phyloP scores from a whole-genome alignment of 2,113 vertebrate species.

The Oreochromis aureus region DNA sequence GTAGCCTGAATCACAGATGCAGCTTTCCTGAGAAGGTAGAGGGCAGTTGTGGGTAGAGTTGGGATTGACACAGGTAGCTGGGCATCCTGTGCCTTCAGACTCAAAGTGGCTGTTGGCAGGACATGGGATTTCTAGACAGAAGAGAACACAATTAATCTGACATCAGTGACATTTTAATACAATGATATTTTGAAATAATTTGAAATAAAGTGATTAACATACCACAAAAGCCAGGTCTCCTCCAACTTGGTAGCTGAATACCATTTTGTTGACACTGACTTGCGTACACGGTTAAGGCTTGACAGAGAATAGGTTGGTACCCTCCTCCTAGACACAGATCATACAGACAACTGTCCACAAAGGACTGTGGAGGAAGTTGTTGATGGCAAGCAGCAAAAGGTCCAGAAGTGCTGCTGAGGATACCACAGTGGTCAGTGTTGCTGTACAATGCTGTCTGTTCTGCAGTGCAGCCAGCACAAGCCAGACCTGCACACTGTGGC shows the following conservation, averaged over 20 bases:
- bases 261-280: slow-evolving; percentile 50
- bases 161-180: no score
- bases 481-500: slow-evolving; percentile 14
- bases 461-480: slow-evolving; percentile 16
- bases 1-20: slow-evolving; percentile 53
- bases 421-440: slow-evolving; percentile 28
- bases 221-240: slow-evolving; percentile 57
- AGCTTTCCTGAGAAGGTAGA: slow-evolving; percentile 45
- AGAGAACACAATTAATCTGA: no score
- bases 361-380: background rate
- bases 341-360: slow-evolving; percentile 48
- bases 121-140: slow-evolving; percentile 48
- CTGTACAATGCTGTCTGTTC: slow-evolving; percentile 15
- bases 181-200: no score
- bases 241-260: slow-evolving; percentile 47
- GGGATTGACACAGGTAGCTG: slow-evolving; percentile 51
- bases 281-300: slow-evolving; percentile 46
- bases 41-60: slow-evolving; percentile 45
- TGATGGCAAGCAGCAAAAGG: slow-evolving; percentile 52
- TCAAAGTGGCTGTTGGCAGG: slow-evolving; percentile 66
- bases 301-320: slow-evolving; percentile 54
- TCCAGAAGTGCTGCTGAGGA: slow-evolving; percentile 33
- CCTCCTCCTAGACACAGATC: slow-evolving; percentile 55
- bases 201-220: no score
- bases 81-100: slow-evolving; percentile 43